phyloP scores from a whole-genome alignment of 2,113 vertebrate species.

The Leucosticte australis region DNA sequence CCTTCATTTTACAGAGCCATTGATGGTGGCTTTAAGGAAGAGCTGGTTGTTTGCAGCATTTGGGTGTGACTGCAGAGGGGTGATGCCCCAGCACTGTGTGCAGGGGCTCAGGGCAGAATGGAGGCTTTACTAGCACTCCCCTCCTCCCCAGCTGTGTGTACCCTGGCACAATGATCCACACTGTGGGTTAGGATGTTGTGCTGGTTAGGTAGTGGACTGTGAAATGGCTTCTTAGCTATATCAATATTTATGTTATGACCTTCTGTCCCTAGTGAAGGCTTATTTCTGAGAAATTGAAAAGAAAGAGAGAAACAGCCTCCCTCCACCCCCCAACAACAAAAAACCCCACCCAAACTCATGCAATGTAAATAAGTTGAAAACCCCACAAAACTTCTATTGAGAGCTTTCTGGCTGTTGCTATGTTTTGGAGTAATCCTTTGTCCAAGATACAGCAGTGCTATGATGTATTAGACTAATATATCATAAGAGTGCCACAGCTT shows the following conservation, averaged over 20 bases:
- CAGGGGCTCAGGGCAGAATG: background rate
- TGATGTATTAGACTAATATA: constrained; percentile 69
- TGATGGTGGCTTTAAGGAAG: background rate
- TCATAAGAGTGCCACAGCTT: constrained; percentile 63
- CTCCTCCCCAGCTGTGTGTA: background rate
- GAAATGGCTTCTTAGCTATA: background rate
- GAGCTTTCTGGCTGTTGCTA: constrained; percentile 66
- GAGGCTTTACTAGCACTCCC: background rate
- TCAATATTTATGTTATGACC: background rate
- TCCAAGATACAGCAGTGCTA: constrained; percentile 3
- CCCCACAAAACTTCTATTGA: constrained; percentile 53
- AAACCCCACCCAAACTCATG: background rate
- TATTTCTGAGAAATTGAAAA: constrained; percentile 22
- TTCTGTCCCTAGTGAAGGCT: background rate
- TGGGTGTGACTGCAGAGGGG: background rate
- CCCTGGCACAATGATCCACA: background rate
- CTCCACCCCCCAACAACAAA: background rate
- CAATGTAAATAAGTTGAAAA: constrained; percentile 43
- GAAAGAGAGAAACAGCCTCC: background rate
- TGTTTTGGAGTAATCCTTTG: constrained; percentile 67
- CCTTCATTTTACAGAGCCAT: background rate
- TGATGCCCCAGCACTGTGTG: background rate
- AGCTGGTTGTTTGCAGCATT: background rate
- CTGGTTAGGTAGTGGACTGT: background rate
- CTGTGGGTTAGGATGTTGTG: background rate